Base-by-base conservation (phyloP, 2,113 vertebrate genomes). In the Syngnathoides biaculeatus region DNA sequence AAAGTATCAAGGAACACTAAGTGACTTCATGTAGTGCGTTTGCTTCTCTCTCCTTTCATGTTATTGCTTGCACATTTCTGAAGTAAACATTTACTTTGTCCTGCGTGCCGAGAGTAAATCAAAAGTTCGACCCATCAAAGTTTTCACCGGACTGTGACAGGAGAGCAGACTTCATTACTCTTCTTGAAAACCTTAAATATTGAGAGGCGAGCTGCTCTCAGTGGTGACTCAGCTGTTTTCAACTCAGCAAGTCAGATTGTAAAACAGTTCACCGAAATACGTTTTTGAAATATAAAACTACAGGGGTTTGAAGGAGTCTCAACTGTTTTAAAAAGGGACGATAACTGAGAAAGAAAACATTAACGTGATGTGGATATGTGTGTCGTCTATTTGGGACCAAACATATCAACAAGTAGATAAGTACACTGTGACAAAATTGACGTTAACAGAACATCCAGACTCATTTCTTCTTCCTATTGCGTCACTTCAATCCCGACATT, bases 1-100 rank as follows among this genome's bases (percentile, higher is more conserved):
- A 77, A 60, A 66, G 72, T 50, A 75, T 66, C 24, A 17, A 26
- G 30, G 77, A 78, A 71, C 74, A 65, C 65, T 8, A 60, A 64
- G 20, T 39, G 40, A 15, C 0, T 35, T 11, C 38, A 40, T 24
- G 11, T 22, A 22, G 53, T 64, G 60, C 75, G 26, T 57, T 71
- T n/a, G 17, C 52, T 63, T 43, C 24, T 45, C 20, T 50, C 62
- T 45, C 8, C 6, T 14, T 19, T 66, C 24, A 35, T 38, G 57
- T 52, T 53, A 14, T 56, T 17, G 40, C 1, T n/a, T 56, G 17
- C n/a, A 12, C 8, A 64, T 58, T 9, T 15, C 61, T 61, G 1
- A 58, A 39, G 26, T 50, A 35, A 52, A 65, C 47, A 65, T 2
- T 38, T 19, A 30, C 2, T 50, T 38, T 38, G 26, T 52, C 20